Evolutionary conservation across 2,797 vertebrate species (phyloP).

Genomic region (Zenarchopterus dispar): DNA sequence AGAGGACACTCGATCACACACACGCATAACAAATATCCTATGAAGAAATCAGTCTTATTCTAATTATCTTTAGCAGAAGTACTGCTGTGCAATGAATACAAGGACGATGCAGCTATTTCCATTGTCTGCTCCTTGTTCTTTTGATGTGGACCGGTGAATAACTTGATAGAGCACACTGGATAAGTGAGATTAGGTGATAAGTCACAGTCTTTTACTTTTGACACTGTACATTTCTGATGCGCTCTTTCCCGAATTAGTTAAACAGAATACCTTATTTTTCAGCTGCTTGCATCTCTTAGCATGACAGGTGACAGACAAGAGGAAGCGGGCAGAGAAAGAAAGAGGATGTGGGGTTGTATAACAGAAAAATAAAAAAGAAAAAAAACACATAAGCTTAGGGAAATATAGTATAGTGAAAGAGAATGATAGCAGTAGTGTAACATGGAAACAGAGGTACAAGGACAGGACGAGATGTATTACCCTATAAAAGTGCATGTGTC

Average conservation of each 20-base stretch:
- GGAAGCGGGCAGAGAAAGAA: constrained; percentile 21
- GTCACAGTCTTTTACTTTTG: constrained; percentile 22
- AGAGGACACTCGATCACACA: constrained; percentile 3
- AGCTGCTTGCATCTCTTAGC: constrained; percentile 58
- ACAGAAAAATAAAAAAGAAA: constrained; percentile 33
- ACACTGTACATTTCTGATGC: constrained; percentile 13
- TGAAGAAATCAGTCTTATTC: constrained; percentile 73
- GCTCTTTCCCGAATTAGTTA: constrained; percentile 32
- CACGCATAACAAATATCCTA: constrained; percentile 53
- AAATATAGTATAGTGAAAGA: constrained; percentile 53
- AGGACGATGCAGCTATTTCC: constrained; percentile 74
- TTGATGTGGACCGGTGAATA: constrained; percentile 27
- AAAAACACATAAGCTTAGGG: constrained; percentile 36
- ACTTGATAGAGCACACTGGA: constrained; percentile 21
- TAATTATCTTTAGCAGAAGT: constrained; percentile 68
- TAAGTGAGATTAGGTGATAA: constrained; percentile 30
- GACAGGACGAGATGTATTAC: constrained; percentile 79
- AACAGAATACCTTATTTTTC: constrained; percentile 39
- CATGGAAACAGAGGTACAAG: constrained; percentile 61
- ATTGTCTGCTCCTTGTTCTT: constrained; percentile 64
- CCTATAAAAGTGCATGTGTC: constrained; percentile 86
- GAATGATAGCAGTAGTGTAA: constrained; percentile 51
- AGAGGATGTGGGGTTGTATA: constrained; percentile 17
- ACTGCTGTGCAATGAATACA: constrained; percentile 73
- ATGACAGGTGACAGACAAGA: constrained; percentile 67